Conservation (phyloP, 1,140 invertebrate species). For the Prorops nasuta region DNA sequence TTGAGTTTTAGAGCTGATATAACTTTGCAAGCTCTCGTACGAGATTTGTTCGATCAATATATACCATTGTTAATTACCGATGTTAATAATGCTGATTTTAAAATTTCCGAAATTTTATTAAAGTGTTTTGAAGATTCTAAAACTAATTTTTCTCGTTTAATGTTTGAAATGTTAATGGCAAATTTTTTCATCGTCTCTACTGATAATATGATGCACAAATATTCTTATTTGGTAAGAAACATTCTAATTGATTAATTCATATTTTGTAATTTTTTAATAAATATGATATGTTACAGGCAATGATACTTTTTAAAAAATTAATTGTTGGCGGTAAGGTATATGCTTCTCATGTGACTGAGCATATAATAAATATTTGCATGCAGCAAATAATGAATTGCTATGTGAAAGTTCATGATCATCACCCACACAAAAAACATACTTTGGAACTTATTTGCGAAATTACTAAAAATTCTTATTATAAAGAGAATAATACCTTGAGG, state of each 20-base stretch:
- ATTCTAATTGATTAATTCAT: not conserved
- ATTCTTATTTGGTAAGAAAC: conserved; percentile 42
- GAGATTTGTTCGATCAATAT: conserved; percentile 47
- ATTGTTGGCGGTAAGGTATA: conserved; percentile 31
- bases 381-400: conserved; percentile 39
- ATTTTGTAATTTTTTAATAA: conserved; percentile 6
- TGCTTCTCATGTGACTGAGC: conserved; percentile 29
- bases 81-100: conserved; percentile 22
- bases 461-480: conserved; percentile 36
- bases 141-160: conserved; percentile 29
- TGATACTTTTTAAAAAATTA: conserved; percentile 41
- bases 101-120: conserved; percentile 36
- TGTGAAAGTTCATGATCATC: conserved; percentile 43
- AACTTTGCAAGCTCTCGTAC: conserved; percentile 37
- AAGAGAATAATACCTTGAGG: conserved; percentile 29
- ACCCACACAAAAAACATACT: conserved; percentile 45
- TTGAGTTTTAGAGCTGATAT: conserved; percentile 42
- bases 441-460: conserved; percentile 38
- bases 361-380: conserved; percentile 38
- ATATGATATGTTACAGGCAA: conserved; percentile 35
- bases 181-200: conserved; percentile 37
- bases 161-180: conserved; percentile 39
- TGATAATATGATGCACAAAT: conserved; percentile 41
- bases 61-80: conserved; percentile 41
- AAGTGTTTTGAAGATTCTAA: conserved; percentile 43